Evolutionary conservation across 1,140 invertebrate species (phyloP), one percentile per base, ranked within the genome.

Genomic region (Pseudomyrmex dendroicus): DNA sequence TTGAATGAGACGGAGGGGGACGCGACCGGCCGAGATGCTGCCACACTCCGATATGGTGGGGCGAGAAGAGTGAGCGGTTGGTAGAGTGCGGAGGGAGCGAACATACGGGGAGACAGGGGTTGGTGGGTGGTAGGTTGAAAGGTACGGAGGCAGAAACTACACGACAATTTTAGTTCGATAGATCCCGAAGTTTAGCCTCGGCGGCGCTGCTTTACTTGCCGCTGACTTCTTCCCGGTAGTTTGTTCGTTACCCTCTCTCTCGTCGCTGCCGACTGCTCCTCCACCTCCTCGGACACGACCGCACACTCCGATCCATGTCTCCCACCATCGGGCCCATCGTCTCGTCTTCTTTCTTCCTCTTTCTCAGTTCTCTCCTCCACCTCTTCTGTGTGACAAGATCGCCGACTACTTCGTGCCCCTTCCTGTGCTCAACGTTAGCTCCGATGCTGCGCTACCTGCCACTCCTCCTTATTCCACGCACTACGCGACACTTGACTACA

Each of bases 111-210:
- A 35, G 56, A 50, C 85, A 70, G 48, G 77, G 85, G 63, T 70
- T 66, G 82, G 68, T 54, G 57, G 86, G 46, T 20, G 74, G 72
- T 72, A 72, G 86, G 66, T 83, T 54, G 82, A 80, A 83, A 73
- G 82, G 83, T n/a, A 86, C 84, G 89, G 91, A 89, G 88, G 91
- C 86, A 91, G 91, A 92, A 93, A 92, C 92, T 93, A 93, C 93
- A 94, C 90, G 90, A 93, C 92, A 93, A 94, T 94, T 94, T 94
- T 93, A 94, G 92, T 94, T 94, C 91, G 91, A 94, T 92, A 92
- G 91, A 94, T 93, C 88, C 90, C 86, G 67, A 93, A 93, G 91
- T 94, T 94, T 92, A 92, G 92, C 91, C 86, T 86, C 89, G 92
- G 91, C 89, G 92, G 92, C 92, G 93, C 91, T 91, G 92, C 91